Evolutionary conservation across 2,113 vertebrate genomes (phyloP), one percentile per base, ranked within the genome.

Genomic region (Xiphophorus maculatus): DNA sequence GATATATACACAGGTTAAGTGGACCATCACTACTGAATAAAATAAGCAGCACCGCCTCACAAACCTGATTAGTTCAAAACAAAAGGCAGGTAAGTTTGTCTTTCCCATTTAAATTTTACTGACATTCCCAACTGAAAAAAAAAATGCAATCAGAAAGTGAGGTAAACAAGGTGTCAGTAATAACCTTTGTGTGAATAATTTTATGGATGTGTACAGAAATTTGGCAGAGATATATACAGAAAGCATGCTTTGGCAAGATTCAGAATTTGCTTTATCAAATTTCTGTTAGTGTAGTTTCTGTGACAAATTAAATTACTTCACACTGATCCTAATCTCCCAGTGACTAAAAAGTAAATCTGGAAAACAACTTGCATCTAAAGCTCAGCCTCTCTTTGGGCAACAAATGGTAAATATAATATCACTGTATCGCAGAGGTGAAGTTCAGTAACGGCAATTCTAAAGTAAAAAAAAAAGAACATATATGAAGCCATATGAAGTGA

Each of bases 21-120:
- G 69, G 88, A 92, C 91, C 90, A 92, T 93, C 91, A 93, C 82
- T 80, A 32, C 30, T 28, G 51, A 63, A 84, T 77, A 85, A 77
- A 67, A 63, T 28, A 19, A 71, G 67, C 71, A 79, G 84, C 84
- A 88, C 69, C 76, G 79, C 51, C 65, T 81, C 67, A 84, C 82
- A 85, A 86, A 86, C 79, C 66, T 68, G 3, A 74, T 64, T 70
- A 51, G 68, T 58, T 33, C 44, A 66, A 87, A 58, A 48, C 35
- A 37, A 71, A 58, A 48, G 25, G 72, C 67, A 77, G 74, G 68
- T 82, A 60, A 64, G 66, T 62, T 51, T 29, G 69, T 54, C 58
- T 76, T 83, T 72, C 70, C 29, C 6, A 66, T 60, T 58, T 17
- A 51, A 29, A 29, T 76, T 79, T 67, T 22, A n/a, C 8, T 71